Conservation (phyloP, 2,888 invertebrate species). For the Scotopteryx bipunctaria region DNA sequence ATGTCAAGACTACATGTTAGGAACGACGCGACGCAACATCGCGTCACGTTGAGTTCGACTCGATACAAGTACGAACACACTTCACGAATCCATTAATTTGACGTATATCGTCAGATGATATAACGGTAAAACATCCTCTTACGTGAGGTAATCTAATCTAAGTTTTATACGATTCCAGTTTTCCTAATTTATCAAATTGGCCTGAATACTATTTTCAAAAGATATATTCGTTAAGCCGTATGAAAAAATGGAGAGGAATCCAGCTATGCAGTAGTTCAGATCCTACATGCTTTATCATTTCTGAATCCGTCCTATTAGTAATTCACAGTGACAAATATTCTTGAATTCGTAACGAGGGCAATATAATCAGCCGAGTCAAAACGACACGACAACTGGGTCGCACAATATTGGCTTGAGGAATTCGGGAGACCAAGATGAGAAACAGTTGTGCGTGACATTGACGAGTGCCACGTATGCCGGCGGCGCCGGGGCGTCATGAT, state of each 20-base stretch:
- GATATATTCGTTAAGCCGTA: not conserved
- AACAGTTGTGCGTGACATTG: constrained; percentile 64
- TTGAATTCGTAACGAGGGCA: constrained; percentile 40
- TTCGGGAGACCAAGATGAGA: constrained; percentile 53
- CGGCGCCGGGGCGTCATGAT: constrained; percentile 50
- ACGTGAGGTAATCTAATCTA: too few relatives aligned
- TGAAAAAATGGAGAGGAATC: not conserved
- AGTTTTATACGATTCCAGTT: too few relatives aligned
- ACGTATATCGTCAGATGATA: constrained; percentile 33
- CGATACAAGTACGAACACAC: constrained; percentile 42
- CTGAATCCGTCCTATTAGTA: constrained; percentile 9
- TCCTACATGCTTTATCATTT: not conserved
- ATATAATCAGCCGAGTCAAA: constrained; percentile 39
- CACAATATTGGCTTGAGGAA: constrained; percentile 53
- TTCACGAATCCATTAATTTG: constrained; percentile 50
- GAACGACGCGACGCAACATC: constrained; percentile 35
- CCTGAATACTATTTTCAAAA: not conserved
- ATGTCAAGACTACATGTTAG: constrained; percentile 71
- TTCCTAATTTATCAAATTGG: not conserved
- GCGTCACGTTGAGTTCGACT: constrained; percentile 40
- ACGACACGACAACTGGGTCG: constrained; percentile 55
- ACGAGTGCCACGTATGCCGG: constrained; percentile 61
- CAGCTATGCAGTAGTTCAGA: not conserved
- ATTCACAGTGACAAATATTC: constrained; percentile 27
- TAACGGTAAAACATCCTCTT: too few relatives aligned